phyloP scores from a whole-genome alignment of 1,140 invertebrate genomes.

The Grapholita molesta region DNA sequence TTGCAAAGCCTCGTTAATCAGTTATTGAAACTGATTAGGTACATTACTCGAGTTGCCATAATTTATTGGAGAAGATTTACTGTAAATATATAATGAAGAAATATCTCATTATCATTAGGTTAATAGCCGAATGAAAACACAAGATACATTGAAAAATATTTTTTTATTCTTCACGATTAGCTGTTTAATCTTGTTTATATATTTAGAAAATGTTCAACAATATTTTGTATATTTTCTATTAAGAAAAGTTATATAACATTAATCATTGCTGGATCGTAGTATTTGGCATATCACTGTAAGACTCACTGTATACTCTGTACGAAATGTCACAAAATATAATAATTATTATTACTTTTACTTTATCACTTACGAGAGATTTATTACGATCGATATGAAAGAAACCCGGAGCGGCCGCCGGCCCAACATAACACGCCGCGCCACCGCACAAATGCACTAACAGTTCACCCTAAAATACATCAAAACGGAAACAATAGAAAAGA shows the following conservation, averaged over 20 bases:
- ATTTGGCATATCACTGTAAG: constrained; percentile 75
- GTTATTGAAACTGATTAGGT: not conserved
- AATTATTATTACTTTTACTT: not conserved
- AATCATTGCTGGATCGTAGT: constrained; percentile 70
- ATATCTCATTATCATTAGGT: not conserved
- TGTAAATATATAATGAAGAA: constrained; percentile 34
- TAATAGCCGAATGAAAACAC: constrained; percentile 36
- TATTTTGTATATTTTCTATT: constrained; percentile 73
- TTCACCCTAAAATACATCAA: constrained; percentile 72
- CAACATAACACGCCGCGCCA: not conserved
- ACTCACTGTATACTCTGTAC: constrained; percentile 27
- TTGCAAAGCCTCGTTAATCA: not conserved
- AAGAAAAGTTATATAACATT: constrained; percentile 70
- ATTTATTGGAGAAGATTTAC: not conserved
- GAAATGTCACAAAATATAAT: constrained; percentile 9
- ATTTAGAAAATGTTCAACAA: constrained; percentile 77
- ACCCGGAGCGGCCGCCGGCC: not conserved
- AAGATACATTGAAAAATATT: constrained; percentile 73
- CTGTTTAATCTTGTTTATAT: constrained; percentile 69
- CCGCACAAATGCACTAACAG: constrained; percentile 45
- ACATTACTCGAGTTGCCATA: not conserved
- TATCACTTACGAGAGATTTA: constrained; percentile 12
- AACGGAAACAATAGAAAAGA: constrained; percentile 69
- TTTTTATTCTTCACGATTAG: constrained; percentile 75
- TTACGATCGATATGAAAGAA: not conserved